These are phyloP conservation scores for Sparus aurata DNA, from an alignment of 2,797 vertebrate species.

Conservation along the genomic window DNA sequence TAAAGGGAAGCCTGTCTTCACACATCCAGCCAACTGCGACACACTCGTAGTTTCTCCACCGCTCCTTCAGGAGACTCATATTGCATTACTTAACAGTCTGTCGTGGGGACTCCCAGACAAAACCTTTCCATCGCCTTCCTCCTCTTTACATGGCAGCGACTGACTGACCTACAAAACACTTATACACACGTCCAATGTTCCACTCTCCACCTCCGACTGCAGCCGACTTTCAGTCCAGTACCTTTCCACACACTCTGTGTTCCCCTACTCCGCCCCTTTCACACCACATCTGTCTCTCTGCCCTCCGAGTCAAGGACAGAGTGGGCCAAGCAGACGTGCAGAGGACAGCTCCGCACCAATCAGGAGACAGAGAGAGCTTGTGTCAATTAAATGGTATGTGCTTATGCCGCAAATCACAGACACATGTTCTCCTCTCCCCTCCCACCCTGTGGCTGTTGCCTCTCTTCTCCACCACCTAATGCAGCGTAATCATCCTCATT, in stretches of 20 bases:
- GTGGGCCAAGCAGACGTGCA: slow-evolving; percentile 70
- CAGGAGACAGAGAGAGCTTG: slow-evolving; percentile 70
- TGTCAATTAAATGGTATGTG: slow-evolving; percentile 87
- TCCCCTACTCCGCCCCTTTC: slow-evolving; percentile 62
- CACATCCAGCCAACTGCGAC: slow-evolving; percentile 50
- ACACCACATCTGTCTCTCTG: slow-evolving; percentile 82
- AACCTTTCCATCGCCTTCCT: slow-evolving; percentile 58
- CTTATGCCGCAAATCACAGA: slow-evolving; percentile 85
- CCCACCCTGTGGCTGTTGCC: slow-evolving; percentile 74
- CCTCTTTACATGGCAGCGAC: slow-evolving; percentile 33
- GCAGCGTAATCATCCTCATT: slow-evolving; percentile 84
- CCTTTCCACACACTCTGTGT: slow-evolving; percentile 72
- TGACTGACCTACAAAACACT: slow-evolving; percentile 67
- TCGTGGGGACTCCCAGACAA: slow-evolving; percentile 50
- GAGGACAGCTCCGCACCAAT: slow-evolving; percentile 78
- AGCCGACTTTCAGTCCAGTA: slow-evolving; percentile 66
- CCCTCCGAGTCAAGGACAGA: slow-evolving; percentile 78
- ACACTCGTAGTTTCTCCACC: slow-evolving; percentile 31
- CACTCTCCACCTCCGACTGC: slow-evolving; percentile 61
- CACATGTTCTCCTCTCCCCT: slow-evolving; percentile 77
- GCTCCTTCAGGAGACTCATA: slow-evolving; percentile 31
- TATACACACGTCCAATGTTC: slow-evolving; percentile 61
- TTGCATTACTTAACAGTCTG: slow-evolving; percentile 43
- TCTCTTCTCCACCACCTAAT: slow-evolving; percentile 79
- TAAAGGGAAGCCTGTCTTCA: slow-evolving; percentile 73